Conservation (phyloP, 2,113 vertebrate species). For the Psittacus erithacus region DNA sequence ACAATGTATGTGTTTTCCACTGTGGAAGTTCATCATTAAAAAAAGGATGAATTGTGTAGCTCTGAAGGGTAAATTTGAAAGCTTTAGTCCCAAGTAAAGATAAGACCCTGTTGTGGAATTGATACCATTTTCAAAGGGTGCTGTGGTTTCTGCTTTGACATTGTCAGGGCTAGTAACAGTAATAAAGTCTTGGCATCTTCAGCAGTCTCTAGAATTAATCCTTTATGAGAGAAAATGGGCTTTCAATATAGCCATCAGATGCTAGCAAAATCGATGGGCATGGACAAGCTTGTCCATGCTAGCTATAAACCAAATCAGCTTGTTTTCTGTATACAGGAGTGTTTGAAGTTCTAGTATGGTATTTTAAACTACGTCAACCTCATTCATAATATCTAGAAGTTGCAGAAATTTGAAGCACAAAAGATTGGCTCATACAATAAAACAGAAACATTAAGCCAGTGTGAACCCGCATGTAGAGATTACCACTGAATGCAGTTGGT, state of each 20-base stretch:
- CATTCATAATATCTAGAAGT: neutral
- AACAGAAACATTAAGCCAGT: neutral
- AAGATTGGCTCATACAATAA: neutral
- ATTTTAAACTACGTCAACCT: neutral
- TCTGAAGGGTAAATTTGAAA: neutral
- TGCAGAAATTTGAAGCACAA: neutral
- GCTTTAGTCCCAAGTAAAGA: neutral
- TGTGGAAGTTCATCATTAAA: neutral
- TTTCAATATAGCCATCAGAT: neutral
- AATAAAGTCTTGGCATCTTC: neutral
- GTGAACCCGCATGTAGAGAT: accelerated
- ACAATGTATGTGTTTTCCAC: neutral
- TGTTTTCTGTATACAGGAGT: neutral
- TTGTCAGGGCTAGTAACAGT: neutral
- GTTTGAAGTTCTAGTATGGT: neutral
- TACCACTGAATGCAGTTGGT: neutral
- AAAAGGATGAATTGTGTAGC: neutral
- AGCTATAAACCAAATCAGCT: neutral
- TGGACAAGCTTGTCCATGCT: neutral
- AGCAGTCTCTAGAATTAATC: neutral
- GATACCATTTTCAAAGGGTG: neutral
- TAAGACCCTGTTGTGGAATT: neutral
- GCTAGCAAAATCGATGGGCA: neutral
- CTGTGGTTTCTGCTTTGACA: neutral
- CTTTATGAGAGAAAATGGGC: neutral